Conservation (phyloP, 2,888 invertebrate species). For the Vandiemenella viatica region DNA sequence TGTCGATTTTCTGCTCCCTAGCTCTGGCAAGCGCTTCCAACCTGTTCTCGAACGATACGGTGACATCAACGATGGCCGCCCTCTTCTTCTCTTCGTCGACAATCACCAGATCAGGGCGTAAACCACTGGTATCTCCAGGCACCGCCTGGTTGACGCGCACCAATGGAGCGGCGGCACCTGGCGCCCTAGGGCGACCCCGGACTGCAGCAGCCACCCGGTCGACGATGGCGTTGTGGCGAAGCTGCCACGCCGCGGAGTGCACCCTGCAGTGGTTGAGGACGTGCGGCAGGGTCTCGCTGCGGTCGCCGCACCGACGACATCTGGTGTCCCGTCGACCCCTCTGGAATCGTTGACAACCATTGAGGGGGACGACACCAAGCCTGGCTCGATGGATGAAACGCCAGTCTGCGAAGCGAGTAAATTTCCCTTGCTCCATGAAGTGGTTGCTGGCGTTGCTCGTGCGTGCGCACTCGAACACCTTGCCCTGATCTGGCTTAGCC, state of each 20-base stretch:
- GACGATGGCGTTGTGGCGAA: conserved; percentile 14
- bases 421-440: conserved; percentile 20
- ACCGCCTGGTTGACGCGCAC: conserved; percentile 14
- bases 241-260: conserved; percentile 21
- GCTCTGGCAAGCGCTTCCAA: conserved; percentile 18
- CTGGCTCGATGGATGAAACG: conserved; percentile 26
- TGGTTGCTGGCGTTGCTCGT: conserved; percentile 17
- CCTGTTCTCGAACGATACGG: conserved; percentile 23
- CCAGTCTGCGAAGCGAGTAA: conserved; percentile 26
- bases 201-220: conserved; percentile 5
- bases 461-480: conserved; percentile 18
- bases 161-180: neutral
- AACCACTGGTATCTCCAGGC: conserved; percentile 9
- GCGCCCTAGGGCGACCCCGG: neutral
- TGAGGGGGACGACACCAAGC: conserved; percentile 22
- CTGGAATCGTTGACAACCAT: conserved; percentile 15
- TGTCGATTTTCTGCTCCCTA: conserved; percentile 17
- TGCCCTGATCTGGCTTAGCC: conserved; percentile 21
- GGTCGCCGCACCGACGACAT: conserved; percentile 21
- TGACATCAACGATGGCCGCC: conserved; percentile 21
- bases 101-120: conserved; percentile 19
- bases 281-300: conserved; percentile 24
- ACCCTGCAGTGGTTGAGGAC: conserved; percentile 24
- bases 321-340: conserved; percentile 19
- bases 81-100: conserved; percentile 16